Evolutionary conservation across 2,888 invertebrate genomes (phyloP).

Genomic region (Noctua pronuba): DNA sequence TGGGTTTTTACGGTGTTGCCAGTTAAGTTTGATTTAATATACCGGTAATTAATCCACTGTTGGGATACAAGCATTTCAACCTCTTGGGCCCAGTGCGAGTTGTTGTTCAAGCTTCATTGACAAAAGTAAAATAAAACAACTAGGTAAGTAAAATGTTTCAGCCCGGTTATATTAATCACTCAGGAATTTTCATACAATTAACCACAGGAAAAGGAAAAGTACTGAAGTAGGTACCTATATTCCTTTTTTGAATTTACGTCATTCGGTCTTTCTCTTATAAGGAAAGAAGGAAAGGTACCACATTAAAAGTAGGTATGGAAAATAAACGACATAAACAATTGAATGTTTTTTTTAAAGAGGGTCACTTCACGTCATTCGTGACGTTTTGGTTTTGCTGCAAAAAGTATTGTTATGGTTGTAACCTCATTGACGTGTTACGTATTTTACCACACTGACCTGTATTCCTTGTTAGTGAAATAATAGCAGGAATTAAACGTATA

Average conservation of each 20-base stretch:
- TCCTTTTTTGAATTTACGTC: not conserved
- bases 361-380: conserved; percentile 23
- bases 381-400: conserved; percentile 22
- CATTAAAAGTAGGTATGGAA: not conserved
- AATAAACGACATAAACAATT: not conserved
- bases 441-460: conserved; percentile 24
- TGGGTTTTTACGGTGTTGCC: not conserved
- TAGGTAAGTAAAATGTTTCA: not conserved
- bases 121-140: not conserved
- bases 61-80: not conserved
- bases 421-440: conserved; percentile 29
- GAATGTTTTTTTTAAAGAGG: conserved; percentile 2
- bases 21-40: not conserved
- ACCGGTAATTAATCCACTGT: not conserved
- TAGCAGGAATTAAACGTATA: not conserved
- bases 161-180: not conserved
- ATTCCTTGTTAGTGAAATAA: conserved; percentile 17
- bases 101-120: not conserved
- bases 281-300: not conserved
- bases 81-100: not conserved
- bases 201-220: not conserved
- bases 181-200: not conserved
- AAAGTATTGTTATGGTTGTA: conserved; percentile 2
- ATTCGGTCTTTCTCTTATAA: not conserved
- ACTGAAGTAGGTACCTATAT: not conserved